These are phyloP conservation scores for Armadillidium nasatum DNA, from an alignment of 1,140 invertebrate genomes.

Conservation along the genomic window DNA sequence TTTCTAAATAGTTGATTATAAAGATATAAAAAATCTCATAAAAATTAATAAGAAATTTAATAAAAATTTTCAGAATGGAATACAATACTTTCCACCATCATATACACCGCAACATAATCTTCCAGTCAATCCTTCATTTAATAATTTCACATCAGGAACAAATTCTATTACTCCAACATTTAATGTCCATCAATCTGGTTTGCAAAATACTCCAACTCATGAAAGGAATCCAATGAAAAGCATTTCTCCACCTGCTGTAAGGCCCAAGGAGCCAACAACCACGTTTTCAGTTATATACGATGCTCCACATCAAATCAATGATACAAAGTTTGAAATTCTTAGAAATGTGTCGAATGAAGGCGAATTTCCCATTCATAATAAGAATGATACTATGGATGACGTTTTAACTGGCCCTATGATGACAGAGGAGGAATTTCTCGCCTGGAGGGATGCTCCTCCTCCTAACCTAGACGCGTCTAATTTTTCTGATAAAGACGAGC, in stretches of 20 bases:
- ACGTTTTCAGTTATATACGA: background rate
- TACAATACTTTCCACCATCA: too few species aligned
- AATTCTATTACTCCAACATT: too few species aligned
- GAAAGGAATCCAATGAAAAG: background rate
- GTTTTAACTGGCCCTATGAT: background rate
- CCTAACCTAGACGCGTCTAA: background rate
- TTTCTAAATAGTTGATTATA: background rate
- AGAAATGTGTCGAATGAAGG: background rate
- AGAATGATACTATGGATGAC: background rate
- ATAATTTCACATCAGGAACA: too few species aligned
- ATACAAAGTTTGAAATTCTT: background rate
- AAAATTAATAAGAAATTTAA: background rate
- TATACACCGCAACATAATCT: too few species aligned
- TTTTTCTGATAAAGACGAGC: background rate
- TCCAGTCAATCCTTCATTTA: too few species aligned
- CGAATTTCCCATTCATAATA: too few species aligned
- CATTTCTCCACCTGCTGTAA: background rate
- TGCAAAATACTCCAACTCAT: background rate
- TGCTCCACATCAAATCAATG: background rate
- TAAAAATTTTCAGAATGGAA: constrained; percentile 3
- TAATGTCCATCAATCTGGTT: too few species aligned
- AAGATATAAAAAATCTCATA: background rate
- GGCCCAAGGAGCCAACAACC: background rate
- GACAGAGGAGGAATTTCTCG: background rate
- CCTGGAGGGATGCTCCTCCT: background rate